Evolutionary conservation across 2,113 vertebrate species (phyloP), one percentile per base, ranked within the genome.

Genomic region (Oncorhynchus kisutch): DNA sequence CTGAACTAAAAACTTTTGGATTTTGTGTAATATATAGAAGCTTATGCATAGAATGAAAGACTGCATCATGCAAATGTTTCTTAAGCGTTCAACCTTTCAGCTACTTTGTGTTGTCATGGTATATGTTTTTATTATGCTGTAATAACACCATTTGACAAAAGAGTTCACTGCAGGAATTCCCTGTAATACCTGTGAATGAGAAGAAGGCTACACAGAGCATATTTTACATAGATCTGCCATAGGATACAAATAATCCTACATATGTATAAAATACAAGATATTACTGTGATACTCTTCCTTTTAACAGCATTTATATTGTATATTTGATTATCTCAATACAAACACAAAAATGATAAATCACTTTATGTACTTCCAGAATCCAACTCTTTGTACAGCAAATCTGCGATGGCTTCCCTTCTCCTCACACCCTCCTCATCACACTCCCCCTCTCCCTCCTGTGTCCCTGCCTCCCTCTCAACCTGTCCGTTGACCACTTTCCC

Each of bases 351-450:
- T 8, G 2, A 16, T 27, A 16, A 59, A 4, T 11, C 16, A 34
- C n/a, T 20, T 87, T 60, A 88, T 0, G 5, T 20, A 0, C 34
- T 70, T 51, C 45, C 72, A 22, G 83, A 39, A 4, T 84, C 62
- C 59, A 83, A 16, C 1, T 54, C 74, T 74, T 84, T 84, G 73
- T 85, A 88, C 78, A 94, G 71, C 14, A 90, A 54, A n/a, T 88
- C 84, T 3, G 86, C 74, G 11, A 93, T 54, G 4, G 49, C 48
- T 4, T 91, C 83, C 6, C 93, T 87, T 78, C 83, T 84, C 2
- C 16, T 78, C 66, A 91, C 16, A 66, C 89, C 88, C 11, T 78
- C 86, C 3, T 92, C 91, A 60, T 95, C 86, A 62, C 71, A 49
- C 65, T 88, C 88, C 29, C 20, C 72, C 14, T 83, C 86, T 2